These are phyloP conservation scores for Pachyramphus minor DNA, from an alignment of 2,113 vertebrate genomes.

Conservation along the genomic window DNA sequence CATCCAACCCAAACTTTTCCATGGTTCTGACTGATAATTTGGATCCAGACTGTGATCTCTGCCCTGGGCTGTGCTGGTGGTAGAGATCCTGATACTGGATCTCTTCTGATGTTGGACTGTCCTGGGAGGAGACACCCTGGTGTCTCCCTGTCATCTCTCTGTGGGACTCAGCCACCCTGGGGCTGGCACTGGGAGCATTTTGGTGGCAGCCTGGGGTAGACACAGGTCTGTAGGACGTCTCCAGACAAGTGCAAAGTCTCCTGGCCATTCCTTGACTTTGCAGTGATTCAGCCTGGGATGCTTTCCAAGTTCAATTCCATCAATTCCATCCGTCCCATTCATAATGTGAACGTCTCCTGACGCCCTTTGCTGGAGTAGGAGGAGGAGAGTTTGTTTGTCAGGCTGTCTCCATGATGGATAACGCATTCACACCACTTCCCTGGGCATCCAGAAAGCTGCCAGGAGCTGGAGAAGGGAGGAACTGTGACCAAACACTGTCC, in stretches of 20 bases:
- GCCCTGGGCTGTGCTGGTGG: background rate
- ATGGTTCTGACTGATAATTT: rapidly evolving
- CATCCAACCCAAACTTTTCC: background rate
- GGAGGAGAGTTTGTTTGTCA: background rate
- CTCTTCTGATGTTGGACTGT: rapidly evolving
- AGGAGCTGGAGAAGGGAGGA: background rate
- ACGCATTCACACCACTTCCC: background rate
- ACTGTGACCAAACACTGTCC: rapidly evolving
- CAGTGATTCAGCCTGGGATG: background rate
- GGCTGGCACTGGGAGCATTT: background rate
- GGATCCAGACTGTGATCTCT: background rate
- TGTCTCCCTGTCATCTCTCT: background rate
- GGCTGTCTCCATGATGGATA: background rate
- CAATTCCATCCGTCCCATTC: background rate
- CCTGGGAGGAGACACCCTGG: rapidly evolving
- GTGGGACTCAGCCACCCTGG: rapidly evolving
- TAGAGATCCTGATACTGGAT: background rate
- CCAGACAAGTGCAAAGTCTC: background rate
- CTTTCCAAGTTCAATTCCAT: background rate
- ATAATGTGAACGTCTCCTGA: rapidly evolving
- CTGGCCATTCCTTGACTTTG: background rate
- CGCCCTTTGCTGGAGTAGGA: background rate
- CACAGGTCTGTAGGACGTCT: rapidly evolving
- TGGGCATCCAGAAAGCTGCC: background rate
- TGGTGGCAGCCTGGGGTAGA: background rate